Evolutionary conservation across 2,797 vertebrate genomes (phyloP).

Genomic region (Lophius americanus): DNA sequence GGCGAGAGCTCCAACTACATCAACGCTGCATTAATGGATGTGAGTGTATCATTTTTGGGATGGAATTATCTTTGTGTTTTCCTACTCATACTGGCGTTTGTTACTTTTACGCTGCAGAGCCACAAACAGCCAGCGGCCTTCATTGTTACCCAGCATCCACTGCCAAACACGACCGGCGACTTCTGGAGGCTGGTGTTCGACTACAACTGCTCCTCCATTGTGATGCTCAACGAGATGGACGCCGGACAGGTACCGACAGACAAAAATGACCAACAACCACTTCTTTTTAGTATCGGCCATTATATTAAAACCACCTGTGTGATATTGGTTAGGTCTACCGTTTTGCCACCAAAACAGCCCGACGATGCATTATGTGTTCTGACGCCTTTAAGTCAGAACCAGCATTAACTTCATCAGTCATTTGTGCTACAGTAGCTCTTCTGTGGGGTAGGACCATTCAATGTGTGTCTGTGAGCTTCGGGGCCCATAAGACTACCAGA

Average conservation of each 20-base stretch:
- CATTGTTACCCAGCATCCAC: constrained; percentile 96
- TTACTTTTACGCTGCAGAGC: constrained; percentile 79
- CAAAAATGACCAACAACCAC: neutral
- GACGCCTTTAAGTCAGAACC: no score
- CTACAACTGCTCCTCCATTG: constrained; percentile 97
- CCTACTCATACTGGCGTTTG: neutral
- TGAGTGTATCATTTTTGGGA: constrained; percentile 67
- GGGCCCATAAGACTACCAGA: no score
- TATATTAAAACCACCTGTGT: no score
- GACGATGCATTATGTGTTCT: no score
- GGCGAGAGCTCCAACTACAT: constrained; percentile 98
- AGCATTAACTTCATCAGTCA: no score
- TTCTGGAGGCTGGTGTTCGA: constrained; percentile 99
- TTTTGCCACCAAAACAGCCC: no score
- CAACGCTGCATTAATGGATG: constrained; percentile 97
- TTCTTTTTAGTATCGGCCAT: no score
- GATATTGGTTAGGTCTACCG: no score
- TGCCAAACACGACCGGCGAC: constrained; percentile 95
- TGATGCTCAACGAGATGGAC: constrained; percentile 98
- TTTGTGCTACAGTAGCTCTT: no score
- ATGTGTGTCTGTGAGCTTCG: no score
- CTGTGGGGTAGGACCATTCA: no score
- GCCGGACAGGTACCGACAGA: constrained; percentile 86
- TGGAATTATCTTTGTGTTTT: neutral
- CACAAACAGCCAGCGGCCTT: constrained; percentile 98